These are phyloP conservation scores for Nerophis ophidion DNA, from an alignment of 2,113 vertebrate genomes.

Conservation along the genomic window DNA sequence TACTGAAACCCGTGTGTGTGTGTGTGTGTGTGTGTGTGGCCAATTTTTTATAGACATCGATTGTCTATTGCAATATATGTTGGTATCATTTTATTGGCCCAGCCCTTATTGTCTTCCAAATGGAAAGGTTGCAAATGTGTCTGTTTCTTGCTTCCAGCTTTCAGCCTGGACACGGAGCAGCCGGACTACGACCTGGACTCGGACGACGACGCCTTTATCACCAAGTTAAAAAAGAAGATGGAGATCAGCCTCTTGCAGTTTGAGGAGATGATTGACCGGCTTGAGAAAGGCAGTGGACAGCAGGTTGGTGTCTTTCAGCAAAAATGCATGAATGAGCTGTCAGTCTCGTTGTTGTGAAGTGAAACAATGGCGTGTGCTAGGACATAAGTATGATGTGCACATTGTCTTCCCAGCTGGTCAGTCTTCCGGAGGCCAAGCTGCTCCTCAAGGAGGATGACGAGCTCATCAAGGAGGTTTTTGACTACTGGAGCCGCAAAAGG, in stretches of 20 bases:
- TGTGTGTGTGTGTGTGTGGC: too few species aligned
- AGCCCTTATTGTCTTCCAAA: too few species aligned
- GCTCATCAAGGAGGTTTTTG: conserved; percentile 96
- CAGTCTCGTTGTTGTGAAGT: neutral
- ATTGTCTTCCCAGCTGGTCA: conserved; percentile 77
- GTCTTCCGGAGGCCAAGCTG: conserved; percentile 94
- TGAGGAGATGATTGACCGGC: conserved; percentile 97
- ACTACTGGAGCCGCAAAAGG: conserved; percentile 97
- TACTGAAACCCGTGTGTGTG: too few species aligned
- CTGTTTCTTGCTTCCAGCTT: conserved; percentile 73
- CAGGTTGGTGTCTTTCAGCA: conserved; percentile 72
- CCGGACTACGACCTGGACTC: conserved; percentile 98
- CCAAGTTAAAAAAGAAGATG: conserved; percentile 96
- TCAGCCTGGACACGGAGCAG: conserved; percentile 98
- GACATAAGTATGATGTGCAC: too few species aligned
- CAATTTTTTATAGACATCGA: too few species aligned
- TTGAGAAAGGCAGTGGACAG: conserved; percentile 98
- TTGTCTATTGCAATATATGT: too few species aligned
- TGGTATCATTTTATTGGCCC: too few species aligned
- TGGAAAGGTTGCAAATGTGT: neutral
- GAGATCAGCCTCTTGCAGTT: conserved; percentile 94
- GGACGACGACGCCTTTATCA: conserved; percentile 93
- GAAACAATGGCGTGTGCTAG: neutral
- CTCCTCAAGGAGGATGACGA: conserved; percentile 97
- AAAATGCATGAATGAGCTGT: neutral